Conservation (phyloP, 2,113 vertebrate species). For the Salvator merianae region DNA sequence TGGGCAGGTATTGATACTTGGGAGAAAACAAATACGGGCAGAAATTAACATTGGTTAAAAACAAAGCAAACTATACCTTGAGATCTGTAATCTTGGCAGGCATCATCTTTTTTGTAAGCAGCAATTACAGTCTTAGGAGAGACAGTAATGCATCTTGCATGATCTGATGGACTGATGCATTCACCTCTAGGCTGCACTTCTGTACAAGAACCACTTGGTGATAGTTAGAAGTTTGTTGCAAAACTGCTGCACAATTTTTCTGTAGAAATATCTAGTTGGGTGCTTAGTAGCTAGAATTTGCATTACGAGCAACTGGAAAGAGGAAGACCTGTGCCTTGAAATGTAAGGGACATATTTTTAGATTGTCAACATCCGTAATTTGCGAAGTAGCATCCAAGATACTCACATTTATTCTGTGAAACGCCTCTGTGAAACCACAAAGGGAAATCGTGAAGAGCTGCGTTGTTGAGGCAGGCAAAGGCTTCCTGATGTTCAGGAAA, state of each 20-base stretch:
- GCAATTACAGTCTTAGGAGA: neutral
- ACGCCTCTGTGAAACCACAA: neutral
- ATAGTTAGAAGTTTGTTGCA: accelerated
- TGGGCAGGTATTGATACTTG: neutral
- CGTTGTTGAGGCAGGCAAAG: accelerated
- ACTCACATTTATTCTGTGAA: accelerated
- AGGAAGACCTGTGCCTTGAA: neutral
- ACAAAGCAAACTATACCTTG: neutral
- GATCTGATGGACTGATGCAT: no score
- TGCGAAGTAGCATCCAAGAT: neutral
- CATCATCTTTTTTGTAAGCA: accelerated
- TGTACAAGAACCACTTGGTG: accelerated
- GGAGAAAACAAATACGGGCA: accelerated
- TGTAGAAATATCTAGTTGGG: neutral
- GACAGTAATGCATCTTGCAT: neutral
- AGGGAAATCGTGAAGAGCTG: neutral
- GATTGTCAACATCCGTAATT: neutral
- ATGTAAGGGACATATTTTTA: neutral
- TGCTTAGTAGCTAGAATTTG: neutral
- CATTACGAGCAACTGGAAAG: neutral
- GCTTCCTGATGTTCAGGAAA: accelerated
- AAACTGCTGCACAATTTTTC: neutral
- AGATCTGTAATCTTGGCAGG: neutral
- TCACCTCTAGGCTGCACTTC: no score
- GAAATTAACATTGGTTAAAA: no score